phyloP scores from a whole-genome alignment of 2,797 vertebrate species.

The Myioborus melanocephalus region DNA sequence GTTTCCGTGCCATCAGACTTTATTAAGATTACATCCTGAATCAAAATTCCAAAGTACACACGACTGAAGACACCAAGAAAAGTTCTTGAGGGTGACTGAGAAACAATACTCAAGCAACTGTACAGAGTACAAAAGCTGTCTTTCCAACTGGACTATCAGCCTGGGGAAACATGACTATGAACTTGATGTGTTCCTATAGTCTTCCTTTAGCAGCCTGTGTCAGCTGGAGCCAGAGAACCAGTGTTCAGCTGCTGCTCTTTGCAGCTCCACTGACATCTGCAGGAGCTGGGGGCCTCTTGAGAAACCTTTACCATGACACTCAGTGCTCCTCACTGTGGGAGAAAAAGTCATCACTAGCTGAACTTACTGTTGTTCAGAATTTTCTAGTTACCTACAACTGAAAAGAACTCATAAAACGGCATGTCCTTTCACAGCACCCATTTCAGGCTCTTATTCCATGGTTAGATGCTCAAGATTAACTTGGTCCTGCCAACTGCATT shows the following conservation, averaged over 20 bases:
- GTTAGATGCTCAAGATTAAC: not conserved
- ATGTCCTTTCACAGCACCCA: not conserved
- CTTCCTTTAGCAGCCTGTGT: not conserved
- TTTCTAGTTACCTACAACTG: not conserved
- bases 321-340: accelerated
- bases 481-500: not conserved
- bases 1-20: not conserved
- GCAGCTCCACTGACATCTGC: not conserved
- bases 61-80: not conserved
- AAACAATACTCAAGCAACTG: not conserved
- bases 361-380: not conserved
- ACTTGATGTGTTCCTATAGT: not conserved
- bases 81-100: not conserved
- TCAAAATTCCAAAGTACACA: not conserved
- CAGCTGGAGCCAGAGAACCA: not conserved
- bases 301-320: not conserved
- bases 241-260: not conserved
- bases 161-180: not conserved
- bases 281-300: not conserved
- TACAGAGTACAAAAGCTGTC: not conserved
- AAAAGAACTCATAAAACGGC: not conserved
- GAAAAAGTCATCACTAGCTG: not conserved
- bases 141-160: not conserved
- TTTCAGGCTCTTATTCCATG: not conserved
- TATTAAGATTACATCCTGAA: not conserved